phyloP scores from a whole-genome alignment of 30 jellyfish, hydroid and myxozoan genomes.

The Kudoa iwatai region DNA sequence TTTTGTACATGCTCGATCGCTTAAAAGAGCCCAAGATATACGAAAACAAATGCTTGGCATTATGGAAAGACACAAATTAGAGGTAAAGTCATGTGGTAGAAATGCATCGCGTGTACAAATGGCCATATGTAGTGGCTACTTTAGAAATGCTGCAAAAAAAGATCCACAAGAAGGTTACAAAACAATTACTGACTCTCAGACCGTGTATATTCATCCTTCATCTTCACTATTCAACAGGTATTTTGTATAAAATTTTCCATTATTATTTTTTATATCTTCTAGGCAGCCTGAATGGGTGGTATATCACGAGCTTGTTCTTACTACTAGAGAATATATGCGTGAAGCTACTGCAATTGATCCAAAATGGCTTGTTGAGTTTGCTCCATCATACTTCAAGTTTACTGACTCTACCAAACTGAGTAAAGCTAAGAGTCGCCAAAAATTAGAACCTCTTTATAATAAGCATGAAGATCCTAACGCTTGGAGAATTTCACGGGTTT shows the following conservation, averaged over 20 bases:
- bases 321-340: slow-evolving; percentile 66
- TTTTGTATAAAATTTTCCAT: no score
- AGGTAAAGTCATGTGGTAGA: slow-evolving; percentile 28
- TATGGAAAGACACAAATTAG: slow-evolving; percentile 66
- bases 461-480: slow-evolving; percentile 85
- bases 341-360: slow-evolving; percentile 81
- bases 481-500: slow-evolving; percentile 80
- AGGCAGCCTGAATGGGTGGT: slow-evolving; percentile 97
- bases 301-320: slow-evolving; percentile 60
- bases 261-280: no score
- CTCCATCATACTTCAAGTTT: slow-evolving; percentile 75
- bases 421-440: slow-evolving; percentile 46
- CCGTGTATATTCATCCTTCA: slow-evolving; percentile 82
- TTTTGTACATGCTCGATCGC: slow-evolving; percentile 50
- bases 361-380: slow-evolving; percentile 83
- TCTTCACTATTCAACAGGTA: slow-evolving; percentile 63
- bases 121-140: slow-evolving; percentile 64
- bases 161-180: slow-evolving; percentile 66
- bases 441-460: slow-evolving; percentile 14
- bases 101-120: slow-evolving; percentile 29
- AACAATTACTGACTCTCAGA: slow-evolving; percentile 64
- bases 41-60: slow-evolving; percentile 84
- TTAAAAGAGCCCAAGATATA: slow-evolving; percentile 84
- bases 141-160: slow-evolving; percentile 64
- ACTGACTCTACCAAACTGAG: slow-evolving; percentile 68